Base-by-base conservation (phyloP, 2,888 invertebrate species). In the Hofmannophila pseudospretella region DNA sequence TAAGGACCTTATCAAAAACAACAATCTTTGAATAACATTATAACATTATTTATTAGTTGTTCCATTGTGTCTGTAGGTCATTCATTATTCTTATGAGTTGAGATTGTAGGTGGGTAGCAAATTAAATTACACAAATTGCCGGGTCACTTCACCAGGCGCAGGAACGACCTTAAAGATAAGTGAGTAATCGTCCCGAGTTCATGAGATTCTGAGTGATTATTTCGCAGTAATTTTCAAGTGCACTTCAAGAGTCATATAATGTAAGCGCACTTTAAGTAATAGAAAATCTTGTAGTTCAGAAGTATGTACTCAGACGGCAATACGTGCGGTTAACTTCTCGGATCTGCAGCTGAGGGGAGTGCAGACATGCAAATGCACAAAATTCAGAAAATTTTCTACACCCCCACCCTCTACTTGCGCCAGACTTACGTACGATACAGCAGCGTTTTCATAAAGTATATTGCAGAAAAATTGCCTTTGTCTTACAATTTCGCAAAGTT, bases 101-200 rank as follows among this genome's bases (percentile, higher is more conserved):
- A 42, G 42, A 41, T 46, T 44, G 55, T 54, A 54, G 54, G 54
- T 60, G 62, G 65, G 52, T 41, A 46, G 51, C 49, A 55, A 59
- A 60, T 67, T 60, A 55, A 59, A 60, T 67, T 60, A 49, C 53
- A 50, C 53, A 59, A 66, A 67, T 64, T 63, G 50, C 44, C 48
- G 39, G 41, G 40, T 45, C 48, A 48, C 49, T 30, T 34, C 47
- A 38, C 38, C 41, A 49, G 47, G 47, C 47, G 45, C 42, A 45
- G 41, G 46, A 44, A 47, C 44, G 48, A 48, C 58, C 56, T 60
- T 59, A 47, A 49, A 45, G 49, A 42, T 40, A 42, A 37, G 45
- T 46, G 34, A 47, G 41, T 38, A 45, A 5, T 14, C 7, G 27
- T 19, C 13, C 25, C 4, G 3, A n/a, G 11, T 25, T 11, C 7